phyloP scores from a whole-genome alignment of 2,113 vertebrate species.

The Microtus oregoni region DNA sequence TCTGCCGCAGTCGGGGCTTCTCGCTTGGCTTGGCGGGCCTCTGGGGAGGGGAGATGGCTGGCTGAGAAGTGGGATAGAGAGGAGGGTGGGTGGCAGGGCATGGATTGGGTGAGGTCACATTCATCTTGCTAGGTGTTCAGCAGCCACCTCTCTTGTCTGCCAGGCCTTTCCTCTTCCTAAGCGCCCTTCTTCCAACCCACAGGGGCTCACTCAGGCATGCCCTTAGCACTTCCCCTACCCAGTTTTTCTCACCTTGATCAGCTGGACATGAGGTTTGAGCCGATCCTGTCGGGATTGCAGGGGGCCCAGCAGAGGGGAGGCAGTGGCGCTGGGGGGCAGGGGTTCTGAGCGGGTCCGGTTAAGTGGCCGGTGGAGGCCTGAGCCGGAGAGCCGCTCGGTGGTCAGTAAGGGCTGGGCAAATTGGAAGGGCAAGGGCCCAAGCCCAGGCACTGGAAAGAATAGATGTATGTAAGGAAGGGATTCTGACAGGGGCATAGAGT shows the following conservation, averaged over 20 bases:
- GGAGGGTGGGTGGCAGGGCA: too few species aligned
- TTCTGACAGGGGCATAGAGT: not conserved
- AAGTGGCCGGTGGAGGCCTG: constrained; percentile 91
- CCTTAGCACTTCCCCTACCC: not conserved
- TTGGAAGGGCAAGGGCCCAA: constrained; percentile 89
- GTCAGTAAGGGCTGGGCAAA: constrained; percentile 88
- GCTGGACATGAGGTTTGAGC: constrained; percentile 89
- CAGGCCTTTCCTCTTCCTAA: not conserved
- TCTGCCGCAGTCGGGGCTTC: constrained; percentile 94
- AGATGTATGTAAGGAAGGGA: constrained; percentile 28
- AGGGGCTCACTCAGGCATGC: not conserved
- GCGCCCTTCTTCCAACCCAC: not conserved
- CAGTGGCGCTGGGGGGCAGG: constrained; percentile 90
- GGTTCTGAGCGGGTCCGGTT: constrained; percentile 96
- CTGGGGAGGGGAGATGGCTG: constrained; percentile 50
- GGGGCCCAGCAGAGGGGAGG: constrained; percentile 87
- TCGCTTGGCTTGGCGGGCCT: constrained; percentile 91
- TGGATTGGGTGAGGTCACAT: not conserved
- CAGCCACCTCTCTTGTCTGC: not conserved
- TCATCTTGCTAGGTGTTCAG: not conserved
- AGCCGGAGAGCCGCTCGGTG: constrained; percentile 85
- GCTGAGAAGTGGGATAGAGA: not conserved
- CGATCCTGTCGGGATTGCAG: constrained; percentile 89
- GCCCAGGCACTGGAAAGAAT: constrained; percentile 87
- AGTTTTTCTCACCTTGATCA: constrained; percentile 86